Evolutionary conservation across 2,797 vertebrate genomes (phyloP).

Genomic region (Halcyon chelicuti): DNA sequence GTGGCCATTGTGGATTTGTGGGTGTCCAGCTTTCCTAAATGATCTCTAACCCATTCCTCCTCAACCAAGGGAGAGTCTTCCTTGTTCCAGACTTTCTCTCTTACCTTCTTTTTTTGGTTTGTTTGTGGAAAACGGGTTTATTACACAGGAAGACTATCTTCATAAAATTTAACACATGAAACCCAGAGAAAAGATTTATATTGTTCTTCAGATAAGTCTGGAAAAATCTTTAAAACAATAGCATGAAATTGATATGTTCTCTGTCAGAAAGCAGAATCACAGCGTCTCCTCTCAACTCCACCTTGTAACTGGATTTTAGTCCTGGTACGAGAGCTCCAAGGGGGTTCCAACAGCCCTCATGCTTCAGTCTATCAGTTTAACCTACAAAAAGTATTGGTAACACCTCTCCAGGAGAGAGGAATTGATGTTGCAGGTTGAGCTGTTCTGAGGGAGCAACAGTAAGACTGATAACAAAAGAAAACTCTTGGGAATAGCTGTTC

Average conservation of each 20-base stretch:
- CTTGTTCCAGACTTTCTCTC: not conserved
- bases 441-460: not conserved
- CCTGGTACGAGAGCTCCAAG: not conserved
- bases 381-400: not conserved
- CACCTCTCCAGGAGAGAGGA: not conserved
- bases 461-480: not conserved
- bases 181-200: constrained; percentile 10
- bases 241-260: not conserved
- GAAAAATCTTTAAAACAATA: not conserved
- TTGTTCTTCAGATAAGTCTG: not conserved
- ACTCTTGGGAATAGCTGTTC: not conserved
- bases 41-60: too few species aligned
- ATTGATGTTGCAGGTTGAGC: not conserved
- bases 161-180: not conserved
- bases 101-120: not conserved
- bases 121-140: not conserved
- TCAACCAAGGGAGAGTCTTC: too few species aligned
- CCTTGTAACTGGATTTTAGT: not conserved
- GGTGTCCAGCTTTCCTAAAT: too few species aligned
- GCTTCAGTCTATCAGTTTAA: not conserved
- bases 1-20: too few species aligned
- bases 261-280: not conserved
- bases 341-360: not conserved
- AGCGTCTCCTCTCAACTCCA: not conserved
- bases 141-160: not conserved